These are phyloP conservation scores for Melanotus villosus DNA, from an alignment of 2,888 invertebrate genomes.

Conservation along the genomic window DNA sequence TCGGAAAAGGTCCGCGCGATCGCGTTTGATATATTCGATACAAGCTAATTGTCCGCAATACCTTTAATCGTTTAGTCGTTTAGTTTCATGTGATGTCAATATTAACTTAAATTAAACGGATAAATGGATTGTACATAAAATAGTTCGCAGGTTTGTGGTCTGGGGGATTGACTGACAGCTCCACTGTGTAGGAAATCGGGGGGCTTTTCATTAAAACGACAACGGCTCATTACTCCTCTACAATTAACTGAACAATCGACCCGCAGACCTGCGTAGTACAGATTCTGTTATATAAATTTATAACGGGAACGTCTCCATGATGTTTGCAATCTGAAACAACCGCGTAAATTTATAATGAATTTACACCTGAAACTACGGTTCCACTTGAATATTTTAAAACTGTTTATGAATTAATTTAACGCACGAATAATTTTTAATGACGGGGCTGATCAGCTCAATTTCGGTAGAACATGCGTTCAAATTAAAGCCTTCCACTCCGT, in stretches of 20 bases:
- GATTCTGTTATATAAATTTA: constrained; percentile 35
- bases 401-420: not conserved
- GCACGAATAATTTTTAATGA: too few species aligned
- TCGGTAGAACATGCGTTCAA: too few species aligned
- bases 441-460: too few species aligned
- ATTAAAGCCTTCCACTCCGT: too few species aligned
- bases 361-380: not conserved
- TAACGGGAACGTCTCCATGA: constrained; percentile 27
- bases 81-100: constrained; percentile 21
- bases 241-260: constrained; percentile 57
- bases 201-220: constrained; percentile 58
- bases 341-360: constrained; percentile 2
- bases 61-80: not conserved
- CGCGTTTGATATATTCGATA: too few species aligned
- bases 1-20: too few species aligned
- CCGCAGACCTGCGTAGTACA: constrained; percentile 35
- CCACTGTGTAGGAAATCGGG: constrained; percentile 47
- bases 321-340: constrained; percentile 21
- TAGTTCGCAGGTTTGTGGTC: constrained; percentile 35
- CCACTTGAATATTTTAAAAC: not conserved
- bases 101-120: constrained; percentile 28
- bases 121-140: constrained; percentile 34
- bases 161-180: constrained; percentile 34
- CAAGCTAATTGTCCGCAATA: not conserved
- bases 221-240: constrained; percentile 56